Conservation (phyloP, 2,797 vertebrate species). For the Eptatretus atami region DNA sequence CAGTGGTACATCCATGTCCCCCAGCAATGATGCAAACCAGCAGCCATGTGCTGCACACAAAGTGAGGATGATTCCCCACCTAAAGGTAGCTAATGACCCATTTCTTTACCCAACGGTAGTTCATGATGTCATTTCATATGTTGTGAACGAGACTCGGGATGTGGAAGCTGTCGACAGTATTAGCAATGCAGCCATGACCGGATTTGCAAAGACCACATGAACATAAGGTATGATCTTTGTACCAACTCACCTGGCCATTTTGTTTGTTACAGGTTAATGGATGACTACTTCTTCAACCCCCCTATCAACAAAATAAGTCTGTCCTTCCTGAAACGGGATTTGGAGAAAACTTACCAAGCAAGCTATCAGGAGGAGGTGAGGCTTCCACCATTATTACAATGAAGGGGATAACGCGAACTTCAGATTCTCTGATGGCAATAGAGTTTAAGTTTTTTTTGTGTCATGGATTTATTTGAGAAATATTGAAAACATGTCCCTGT, state of each 20-base stretch:
- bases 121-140: neutral
- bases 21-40: no score
- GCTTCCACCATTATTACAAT: slow-evolving; percentile 6
- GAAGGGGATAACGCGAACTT: no score
- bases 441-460: no score
- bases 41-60: no score
- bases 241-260: slow-evolving; percentile 6
- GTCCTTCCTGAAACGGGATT: slow-evolving; percentile 48
- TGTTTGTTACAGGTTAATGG: slow-evolving; percentile 42
- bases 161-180: neutral
- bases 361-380: slow-evolving; percentile 76
- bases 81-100: no score
- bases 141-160: neutral
- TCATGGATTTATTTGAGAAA: no score
- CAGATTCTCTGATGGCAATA: no score
- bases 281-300: slow-evolving; percentile 89
- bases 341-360: slow-evolving; percentile 46
- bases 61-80: no score
- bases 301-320: slow-evolving; percentile 93
- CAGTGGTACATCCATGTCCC: no score
- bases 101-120: no score
- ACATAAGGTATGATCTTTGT: neutral
- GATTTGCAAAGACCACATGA: neutral
- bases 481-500: no score
- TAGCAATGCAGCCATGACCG: no score